Percentiles rank a stretch among this genome's conserved stretches.
These are phyloP conservation scores for Stylophora pistillata DNA, from an alignment of 64 coral and sea anemone genomes.

Conservation along the genomic window DNA sequence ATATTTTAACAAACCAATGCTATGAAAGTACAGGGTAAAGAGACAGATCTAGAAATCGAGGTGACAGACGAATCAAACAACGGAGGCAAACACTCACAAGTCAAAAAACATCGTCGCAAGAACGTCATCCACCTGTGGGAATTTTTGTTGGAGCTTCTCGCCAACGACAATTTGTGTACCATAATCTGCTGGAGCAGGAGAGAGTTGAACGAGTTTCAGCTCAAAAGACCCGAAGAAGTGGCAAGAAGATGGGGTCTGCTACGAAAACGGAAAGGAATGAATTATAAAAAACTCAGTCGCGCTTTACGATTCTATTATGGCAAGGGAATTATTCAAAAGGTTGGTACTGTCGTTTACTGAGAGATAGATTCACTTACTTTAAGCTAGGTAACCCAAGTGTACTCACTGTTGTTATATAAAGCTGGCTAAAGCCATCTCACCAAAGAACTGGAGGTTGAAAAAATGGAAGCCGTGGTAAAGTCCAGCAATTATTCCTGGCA, in stretches of 20 bases:
- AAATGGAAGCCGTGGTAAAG: slow-evolving; percentile 39
- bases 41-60: too few relatives aligned
- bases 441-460: slow-evolving; percentile 50
- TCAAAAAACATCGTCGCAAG: slow-evolving; percentile 25
- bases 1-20: too few relatives aligned
- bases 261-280: slow-evolving; percentile 41
- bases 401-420: too few relatives aligned
- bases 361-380: too few relatives aligned
- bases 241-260: slow-evolving; percentile 54
- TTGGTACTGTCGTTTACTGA: background rate
- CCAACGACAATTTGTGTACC: slow-evolving; percentile 43
- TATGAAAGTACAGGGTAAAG: too few relatives aligned
- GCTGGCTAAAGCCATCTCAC: too few relatives aligned
- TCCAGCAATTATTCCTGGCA: background rate
- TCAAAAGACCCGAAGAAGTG: slow-evolving; percentile 54
- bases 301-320: slow-evolving; percentile 55
- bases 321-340: slow-evolving; percentile 66
- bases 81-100: background rate
- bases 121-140: slow-evolving; percentile 65
- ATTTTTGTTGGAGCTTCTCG: slow-evolving; percentile 48
- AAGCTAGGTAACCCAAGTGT: too few relatives aligned
- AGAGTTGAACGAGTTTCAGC: slow-evolving; percentile 49
- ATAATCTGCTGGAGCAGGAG: slow-evolving; percentile 49
- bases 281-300: slow-evolving; percentile 58
- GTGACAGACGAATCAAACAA: too few relatives aligned